Conservation (phyloP, 2,113 vertebrate genomes). For the Chamaea fasciata region DNA sequence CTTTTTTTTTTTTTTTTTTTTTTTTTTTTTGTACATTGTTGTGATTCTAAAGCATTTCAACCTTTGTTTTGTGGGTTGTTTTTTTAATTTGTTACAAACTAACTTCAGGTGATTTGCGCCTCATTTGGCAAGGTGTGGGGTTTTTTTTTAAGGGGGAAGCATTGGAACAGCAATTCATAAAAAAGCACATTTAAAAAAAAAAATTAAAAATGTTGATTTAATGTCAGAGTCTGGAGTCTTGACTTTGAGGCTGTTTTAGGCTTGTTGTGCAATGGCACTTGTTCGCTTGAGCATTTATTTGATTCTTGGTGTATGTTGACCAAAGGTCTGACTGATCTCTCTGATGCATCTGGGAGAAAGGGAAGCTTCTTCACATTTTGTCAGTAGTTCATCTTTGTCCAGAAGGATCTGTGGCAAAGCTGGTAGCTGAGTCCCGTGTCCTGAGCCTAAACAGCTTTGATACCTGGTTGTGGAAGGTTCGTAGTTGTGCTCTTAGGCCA, state of each 20-base stretch:
- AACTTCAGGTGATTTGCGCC: constrained; percentile 51
- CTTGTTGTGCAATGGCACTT: not conserved
- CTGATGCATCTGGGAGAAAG: not conserved
- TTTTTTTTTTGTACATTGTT: constrained; percentile 74
- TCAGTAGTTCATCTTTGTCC: not conserved
- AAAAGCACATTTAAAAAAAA: constrained; percentile 70
- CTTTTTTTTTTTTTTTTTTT: not conserved
- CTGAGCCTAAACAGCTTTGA: not conserved
- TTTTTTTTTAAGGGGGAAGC: constrained; percentile 39
- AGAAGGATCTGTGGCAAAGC: not conserved
- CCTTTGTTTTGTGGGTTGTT: constrained; percentile 21
- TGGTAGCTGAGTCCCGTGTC: not conserved
- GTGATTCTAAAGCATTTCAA: constrained; percentile 76
- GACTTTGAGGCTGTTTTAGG: constrained; percentile 10
- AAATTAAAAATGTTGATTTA: constrained; percentile 63
- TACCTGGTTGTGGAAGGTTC: not conserved
- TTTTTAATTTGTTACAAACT: constrained; percentile 68
- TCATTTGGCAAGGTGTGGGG: constrained; percentile 16
- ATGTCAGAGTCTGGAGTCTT: constrained; percentile 36
- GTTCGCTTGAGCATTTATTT: not conserved
- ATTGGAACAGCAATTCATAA: constrained; percentile 35
- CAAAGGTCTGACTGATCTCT: not conserved
- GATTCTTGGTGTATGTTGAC: not conserved
- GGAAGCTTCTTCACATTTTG: not conserved
- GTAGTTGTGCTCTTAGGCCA: not conserved